phyloP scores from a whole-genome alignment of 1,140 invertebrate genomes.

The Augochlora pura region DNA sequence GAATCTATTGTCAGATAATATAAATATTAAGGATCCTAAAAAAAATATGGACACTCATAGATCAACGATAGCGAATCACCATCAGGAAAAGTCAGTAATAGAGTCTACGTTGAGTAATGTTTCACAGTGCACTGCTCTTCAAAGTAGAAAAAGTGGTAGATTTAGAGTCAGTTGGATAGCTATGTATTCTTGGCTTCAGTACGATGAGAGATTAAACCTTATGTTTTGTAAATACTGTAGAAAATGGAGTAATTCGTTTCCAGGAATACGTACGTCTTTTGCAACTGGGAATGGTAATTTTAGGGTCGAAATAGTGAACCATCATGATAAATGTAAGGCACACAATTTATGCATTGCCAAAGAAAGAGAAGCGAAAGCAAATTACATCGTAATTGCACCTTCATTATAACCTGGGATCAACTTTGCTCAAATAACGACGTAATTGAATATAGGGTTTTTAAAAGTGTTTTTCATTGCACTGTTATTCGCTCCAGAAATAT shows the following conservation, averaged over 20 bases:
- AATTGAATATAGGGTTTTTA: neutral
- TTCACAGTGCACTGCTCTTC: constrained; percentile 48
- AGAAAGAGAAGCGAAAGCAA: constrained; percentile 68
- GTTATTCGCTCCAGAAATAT: neutral
- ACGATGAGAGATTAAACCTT: constrained; percentile 84
- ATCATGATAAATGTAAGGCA: constrained; percentile 89
- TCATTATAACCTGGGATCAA: neutral
- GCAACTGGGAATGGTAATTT: constrained; percentile 88
- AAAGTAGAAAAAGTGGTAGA: constrained; percentile 81
- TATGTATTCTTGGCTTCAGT: constrained; percentile 85
- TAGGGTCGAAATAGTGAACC: constrained; percentile 87
- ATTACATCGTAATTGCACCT: constrained; percentile 12
- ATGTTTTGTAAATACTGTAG: constrained; percentile 88
- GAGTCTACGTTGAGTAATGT: constrained; percentile 68
- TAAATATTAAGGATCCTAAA: constrained; percentile 24
- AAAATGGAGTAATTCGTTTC: constrained; percentile 85
- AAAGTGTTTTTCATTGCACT: neutral
- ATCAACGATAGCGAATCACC: constrained; percentile 48
- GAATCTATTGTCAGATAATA: constrained; percentile 22
- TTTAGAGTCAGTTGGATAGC: constrained; percentile 85
- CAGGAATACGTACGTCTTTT: constrained; percentile 87
- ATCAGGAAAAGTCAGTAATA: constrained; percentile 79
- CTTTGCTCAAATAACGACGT: constrained; percentile 32
- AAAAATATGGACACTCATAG: constrained; percentile 33
- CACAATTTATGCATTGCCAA: constrained; percentile 83